A percentile compares a stretch with the other conserved stretches of the same genome.
Evolutionary conservation across 2,797 vertebrate species (phyloP).

Genomic region (Amblyraja radiata): DNA sequence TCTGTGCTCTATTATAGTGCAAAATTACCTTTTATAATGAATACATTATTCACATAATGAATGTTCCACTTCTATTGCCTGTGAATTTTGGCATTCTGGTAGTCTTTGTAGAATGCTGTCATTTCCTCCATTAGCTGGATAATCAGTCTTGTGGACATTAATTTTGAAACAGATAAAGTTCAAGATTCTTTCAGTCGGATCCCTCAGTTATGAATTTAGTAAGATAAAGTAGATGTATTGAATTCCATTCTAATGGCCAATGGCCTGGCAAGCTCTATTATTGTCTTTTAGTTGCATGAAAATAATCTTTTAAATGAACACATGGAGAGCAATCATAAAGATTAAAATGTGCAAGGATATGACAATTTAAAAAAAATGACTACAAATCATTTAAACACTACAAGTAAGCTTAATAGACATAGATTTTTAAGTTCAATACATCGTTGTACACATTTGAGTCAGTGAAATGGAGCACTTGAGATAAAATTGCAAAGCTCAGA

Average conservation of each 20-base stretch:
- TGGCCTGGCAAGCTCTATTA: slow-evolving; percentile 48
- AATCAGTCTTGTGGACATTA: neutral
- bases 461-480: neutral
- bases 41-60: neutral
- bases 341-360: neutral
- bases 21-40: no score
- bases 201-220: slow-evolving; percentile 45
- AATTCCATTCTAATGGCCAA: slow-evolving; percentile 52
- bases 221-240: slow-evolving; percentile 43
- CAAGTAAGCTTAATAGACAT: neutral
- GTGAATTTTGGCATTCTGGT: neutral
- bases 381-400: neutral
- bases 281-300: slow-evolving; percentile 50
- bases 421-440: neutral
- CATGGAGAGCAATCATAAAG: slow-evolving; percentile 48
- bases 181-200: slow-evolving; percentile 21
- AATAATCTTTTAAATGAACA: slow-evolving; percentile 52
- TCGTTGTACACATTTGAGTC: neutral
- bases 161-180: slow-evolving; percentile 23
- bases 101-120: slow-evolving; percentile 6
- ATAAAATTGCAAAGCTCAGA: neutral
- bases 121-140: neutral
- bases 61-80: slow-evolving; percentile 8
- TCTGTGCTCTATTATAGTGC: no score
- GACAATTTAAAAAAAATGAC: neutral